Evolutionary conservation across 2,888 invertebrate species (phyloP), one percentile per base, ranked within the genome.

Genomic region (Neoitamus cyanurus): DNA sequence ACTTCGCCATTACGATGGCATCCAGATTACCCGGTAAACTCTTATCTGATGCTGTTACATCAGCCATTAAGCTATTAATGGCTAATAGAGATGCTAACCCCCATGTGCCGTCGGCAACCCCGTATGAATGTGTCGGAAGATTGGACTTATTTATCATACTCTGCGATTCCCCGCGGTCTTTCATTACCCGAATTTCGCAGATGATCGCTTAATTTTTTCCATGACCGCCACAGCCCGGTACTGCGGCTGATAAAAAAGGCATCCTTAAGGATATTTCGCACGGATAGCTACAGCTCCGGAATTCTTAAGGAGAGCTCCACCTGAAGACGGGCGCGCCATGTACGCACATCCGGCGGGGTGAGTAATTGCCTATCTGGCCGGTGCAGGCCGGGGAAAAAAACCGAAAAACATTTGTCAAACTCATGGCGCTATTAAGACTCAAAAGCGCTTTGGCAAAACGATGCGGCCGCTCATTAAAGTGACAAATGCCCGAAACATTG

Each of bases 401-500:
- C 34, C 34, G 34, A 84, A 84, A 34, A 37, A 70, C 84, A 85
- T 86, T 86, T 85, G 28, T 86, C 85, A 85, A 86, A 85, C 85
- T 86, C 85, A 86, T 86, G 82, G 84, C 28, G 75, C 86, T 86
- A 85, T 86, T 86, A 86, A 72, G 85, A 85, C 85, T 84, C 83
- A 82, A 86, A 86, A 86, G 85, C 77, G 83, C 69, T 80, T 80
- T 25, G 15, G 84, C 82, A 82, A 82, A 84, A 84, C 85, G 84
- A 85, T 85, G 80, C 84, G 84, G 84, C 30, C 83, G 83, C 84
- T 85, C 86, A 86, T 86, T 86, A 86, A 86, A 86, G 84, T 86
- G 86, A 86, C 85, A 86, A 86, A 86, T 86, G 86, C 80, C 80
- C 73, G 77, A 85, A 84, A 86, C 86, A 86, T 86, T 86, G 80